phyloP scores from a whole-genome alignment of 2,888 invertebrate species.

The Oasisia sp. region DNA sequence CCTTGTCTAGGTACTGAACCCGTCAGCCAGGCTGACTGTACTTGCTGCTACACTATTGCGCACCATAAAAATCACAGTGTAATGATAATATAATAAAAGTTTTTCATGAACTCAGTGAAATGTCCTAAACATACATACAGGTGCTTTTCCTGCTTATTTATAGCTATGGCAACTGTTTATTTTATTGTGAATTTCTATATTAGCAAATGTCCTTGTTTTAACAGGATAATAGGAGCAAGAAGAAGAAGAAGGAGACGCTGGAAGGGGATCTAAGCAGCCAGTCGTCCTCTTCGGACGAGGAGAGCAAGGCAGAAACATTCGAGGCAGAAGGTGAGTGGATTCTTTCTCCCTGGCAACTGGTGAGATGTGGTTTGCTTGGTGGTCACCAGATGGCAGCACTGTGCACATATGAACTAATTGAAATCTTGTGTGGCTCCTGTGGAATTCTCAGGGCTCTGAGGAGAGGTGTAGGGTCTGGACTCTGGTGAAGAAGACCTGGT shows the following conservation, averaged over 20 bases:
- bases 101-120: not conserved
- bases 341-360: not conserved
- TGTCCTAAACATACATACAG: not conserved
- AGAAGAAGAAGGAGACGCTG: not conserved
- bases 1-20: too few species aligned
- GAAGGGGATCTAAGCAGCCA: not conserved
- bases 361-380: not conserved
- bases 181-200: not conserved
- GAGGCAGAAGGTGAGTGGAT: not conserved
- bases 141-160: not conserved
- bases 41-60: too few species aligned
- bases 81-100: too few species aligned
- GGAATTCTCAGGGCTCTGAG: not conserved
- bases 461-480: not conserved
- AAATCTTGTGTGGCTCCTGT: not conserved
- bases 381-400: not conserved
- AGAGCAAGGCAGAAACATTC: not conserved
- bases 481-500: constrained; percentile 6
- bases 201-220: not conserved
- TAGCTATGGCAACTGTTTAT: not conserved
- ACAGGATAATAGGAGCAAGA: not conserved
- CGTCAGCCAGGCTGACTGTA: too few species aligned
- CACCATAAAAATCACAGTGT: too few species aligned
- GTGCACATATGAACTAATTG: not conserved
- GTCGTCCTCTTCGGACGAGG: not conserved